Base-by-base conservation (phyloP, 2,113 vertebrate species). In the Xenopus borealis region DNA sequence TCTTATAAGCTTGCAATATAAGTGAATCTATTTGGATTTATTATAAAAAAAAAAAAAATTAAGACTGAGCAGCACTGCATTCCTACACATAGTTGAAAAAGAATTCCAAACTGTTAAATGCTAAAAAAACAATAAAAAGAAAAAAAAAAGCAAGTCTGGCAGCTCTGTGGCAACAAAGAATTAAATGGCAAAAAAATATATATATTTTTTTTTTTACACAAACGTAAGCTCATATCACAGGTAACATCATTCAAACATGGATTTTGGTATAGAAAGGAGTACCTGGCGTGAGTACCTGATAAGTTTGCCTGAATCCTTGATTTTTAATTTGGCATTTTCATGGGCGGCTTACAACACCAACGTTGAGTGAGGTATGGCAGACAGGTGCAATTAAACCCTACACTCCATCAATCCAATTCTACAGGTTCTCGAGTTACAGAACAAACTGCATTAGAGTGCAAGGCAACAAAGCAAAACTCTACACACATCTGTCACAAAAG, bases 311-410 rank as follows among this genome's bases (percentile, higher is more conserved):
- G 96, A 98, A 95, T 98, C 96, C 97, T 95, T 97, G 94, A 98
- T 98, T 99, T 98, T 96, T 99, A 96, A 98, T 97, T 98, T 96
- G 97, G 95, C 94, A 95, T 98, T 98, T 94, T 97, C 95, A 97
- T 96, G 96, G 94, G 96, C 96, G 93, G 96, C 95, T 98, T 96
- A 98, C 97, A 98, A 98, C 96, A 96, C 96, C 97, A 99, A 96
- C 96, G 97, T 96, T 96, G 97, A 96, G 96, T 97, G 96, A 98
- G 95, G 96, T 97, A 93, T 95, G 95, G 96, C 96, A 95, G 95
- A 96, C 96, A 97, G 95, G 95, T 98, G 96, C 94, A 98, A 98
- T 97, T 94, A 97, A 97, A 96, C 95, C 96, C 97, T 98, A 98
- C 96, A 94, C 94, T 95, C 95, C 95, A 97, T 89, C 91, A 92